Evolutionary conservation across 2,888 invertebrate species (phyloP).

Genomic region (Tenthredo distinguenda): DNA sequence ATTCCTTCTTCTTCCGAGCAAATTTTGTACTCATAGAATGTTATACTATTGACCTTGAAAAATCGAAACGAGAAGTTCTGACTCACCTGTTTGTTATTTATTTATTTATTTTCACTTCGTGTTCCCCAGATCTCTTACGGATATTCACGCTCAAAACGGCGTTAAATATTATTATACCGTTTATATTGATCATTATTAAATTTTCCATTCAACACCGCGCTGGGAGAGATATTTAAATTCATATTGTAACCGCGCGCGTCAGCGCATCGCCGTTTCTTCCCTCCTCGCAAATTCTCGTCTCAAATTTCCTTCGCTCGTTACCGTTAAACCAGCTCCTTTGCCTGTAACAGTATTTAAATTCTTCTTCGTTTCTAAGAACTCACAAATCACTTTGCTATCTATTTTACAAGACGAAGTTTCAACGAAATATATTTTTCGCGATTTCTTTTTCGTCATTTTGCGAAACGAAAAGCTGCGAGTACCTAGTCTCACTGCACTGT

Average conservation of each 20-base stretch:
- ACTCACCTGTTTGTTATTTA: not conserved
- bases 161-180: not conserved
- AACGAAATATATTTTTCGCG: not conserved
- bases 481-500: too few species aligned
- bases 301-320: not conserved
- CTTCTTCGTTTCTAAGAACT: not conserved
- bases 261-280: slow-evolving; percentile 18
- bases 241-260: slow-evolving; percentile 5
- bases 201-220: not conserved
- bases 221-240: slow-evolving; percentile 27
- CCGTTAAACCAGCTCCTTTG: not conserved
- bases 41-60: not conserved
- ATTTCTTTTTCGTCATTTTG: not conserved
- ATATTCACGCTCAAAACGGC: not conserved
- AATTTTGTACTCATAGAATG: too few species aligned
- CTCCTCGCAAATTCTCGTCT: not conserved
- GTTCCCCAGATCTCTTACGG: not conserved
- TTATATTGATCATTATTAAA: slow-evolving; percentile 14
- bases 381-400: too few species aligned
- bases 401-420: not conserved
- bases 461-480: too few species aligned
- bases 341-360: not conserved
- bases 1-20: too few species aligned
- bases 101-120: slow-evolving; percentile 28
- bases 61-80: not conserved